Evolutionary conservation across 2,113 vertebrate genomes (phyloP).

Genomic region (Eulemur rufifrons): DNA sequence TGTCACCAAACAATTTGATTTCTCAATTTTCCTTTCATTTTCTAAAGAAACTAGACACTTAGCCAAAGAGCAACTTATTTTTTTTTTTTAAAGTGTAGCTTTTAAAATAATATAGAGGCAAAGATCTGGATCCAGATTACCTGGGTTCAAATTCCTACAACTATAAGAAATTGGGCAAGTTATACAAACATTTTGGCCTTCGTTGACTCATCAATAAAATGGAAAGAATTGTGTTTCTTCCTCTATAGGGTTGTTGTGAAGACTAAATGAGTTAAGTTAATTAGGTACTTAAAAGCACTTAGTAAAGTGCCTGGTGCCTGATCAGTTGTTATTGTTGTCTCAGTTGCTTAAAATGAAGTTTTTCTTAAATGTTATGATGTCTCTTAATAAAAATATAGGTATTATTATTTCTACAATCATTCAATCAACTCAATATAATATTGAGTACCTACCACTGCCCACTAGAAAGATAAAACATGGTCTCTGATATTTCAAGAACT

Average conservation of each 20-base stretch:
- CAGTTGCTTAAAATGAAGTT: constrained; percentile 10
- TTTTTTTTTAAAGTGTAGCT: not conserved
- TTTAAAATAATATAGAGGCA: not conserved
- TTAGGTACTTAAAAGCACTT: not conserved
- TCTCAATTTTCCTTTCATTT: constrained; percentile 37
- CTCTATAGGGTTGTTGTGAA: not conserved
- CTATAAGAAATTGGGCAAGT: not conserved
- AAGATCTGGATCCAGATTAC: not conserved
- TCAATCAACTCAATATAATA: not conserved
- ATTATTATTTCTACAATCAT: not conserved
- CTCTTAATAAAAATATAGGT: not conserved
- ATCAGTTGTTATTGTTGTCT: not conserved
- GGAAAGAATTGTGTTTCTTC: not conserved
- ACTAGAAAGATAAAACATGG: not conserved
- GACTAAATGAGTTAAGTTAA: not conserved
- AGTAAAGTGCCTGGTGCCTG: not conserved
- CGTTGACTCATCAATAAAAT: not conserved
- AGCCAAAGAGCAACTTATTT: not conserved
- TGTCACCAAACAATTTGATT: not conserved
- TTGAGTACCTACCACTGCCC: not conserved
- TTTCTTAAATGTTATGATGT: not conserved
- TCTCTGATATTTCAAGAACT: constrained; percentile 6
- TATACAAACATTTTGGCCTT: not conserved
- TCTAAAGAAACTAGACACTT: not conserved
- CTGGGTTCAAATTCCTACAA: constrained; percentile 1